phyloP scores from a whole-genome alignment of 2,888 invertebrate genomes.

The Cremastinae sp. region DNA sequence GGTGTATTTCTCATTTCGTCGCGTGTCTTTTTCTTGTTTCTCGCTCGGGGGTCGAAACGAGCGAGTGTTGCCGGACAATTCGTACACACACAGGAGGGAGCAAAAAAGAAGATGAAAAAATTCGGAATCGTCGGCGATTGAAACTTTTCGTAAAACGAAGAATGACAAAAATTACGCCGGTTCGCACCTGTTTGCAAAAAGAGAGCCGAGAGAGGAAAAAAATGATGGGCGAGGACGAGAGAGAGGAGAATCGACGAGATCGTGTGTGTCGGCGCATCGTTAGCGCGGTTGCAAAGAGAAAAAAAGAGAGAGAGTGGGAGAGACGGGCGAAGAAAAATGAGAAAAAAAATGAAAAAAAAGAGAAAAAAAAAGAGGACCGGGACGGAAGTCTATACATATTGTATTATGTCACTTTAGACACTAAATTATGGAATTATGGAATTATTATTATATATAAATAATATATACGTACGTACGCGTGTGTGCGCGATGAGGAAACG shows the following conservation, averaged over 20 bases:
- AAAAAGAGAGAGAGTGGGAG: constrained; percentile 9
- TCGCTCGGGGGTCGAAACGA: constrained; percentile 32
- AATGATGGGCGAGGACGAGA: not conserved
- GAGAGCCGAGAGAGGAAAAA: constrained; percentile 17
- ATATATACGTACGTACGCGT: constrained; percentile 75
- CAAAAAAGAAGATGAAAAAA: too few species aligned
- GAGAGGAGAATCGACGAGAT: too few species aligned
- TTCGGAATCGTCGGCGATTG: not conserved
- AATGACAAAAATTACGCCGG: constrained; percentile 17
- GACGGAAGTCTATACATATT: constrained; percentile 68
- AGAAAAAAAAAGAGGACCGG: constrained; percentile 48
- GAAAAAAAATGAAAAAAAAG: constrained; percentile 19
- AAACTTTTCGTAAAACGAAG: constrained; percentile 39
- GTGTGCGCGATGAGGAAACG: constrained; percentile 68
- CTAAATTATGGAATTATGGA: constrained; percentile 60
- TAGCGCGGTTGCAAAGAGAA: constrained; percentile 33
- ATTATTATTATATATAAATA: constrained; percentile 59
- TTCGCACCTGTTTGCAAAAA: constrained; percentile 33
- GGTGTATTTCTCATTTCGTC: constrained; percentile 21
- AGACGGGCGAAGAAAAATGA: constrained; percentile 21
- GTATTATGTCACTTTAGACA: constrained; percentile 65
- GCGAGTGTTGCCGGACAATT: too few species aligned
- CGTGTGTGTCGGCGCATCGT: constrained; percentile 27
- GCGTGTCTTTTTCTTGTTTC: constrained; percentile 15
- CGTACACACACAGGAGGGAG: too few species aligned